phyloP scores from a whole-genome alignment of 2,797 vertebrate species.

The Molossus molossus region DNA sequence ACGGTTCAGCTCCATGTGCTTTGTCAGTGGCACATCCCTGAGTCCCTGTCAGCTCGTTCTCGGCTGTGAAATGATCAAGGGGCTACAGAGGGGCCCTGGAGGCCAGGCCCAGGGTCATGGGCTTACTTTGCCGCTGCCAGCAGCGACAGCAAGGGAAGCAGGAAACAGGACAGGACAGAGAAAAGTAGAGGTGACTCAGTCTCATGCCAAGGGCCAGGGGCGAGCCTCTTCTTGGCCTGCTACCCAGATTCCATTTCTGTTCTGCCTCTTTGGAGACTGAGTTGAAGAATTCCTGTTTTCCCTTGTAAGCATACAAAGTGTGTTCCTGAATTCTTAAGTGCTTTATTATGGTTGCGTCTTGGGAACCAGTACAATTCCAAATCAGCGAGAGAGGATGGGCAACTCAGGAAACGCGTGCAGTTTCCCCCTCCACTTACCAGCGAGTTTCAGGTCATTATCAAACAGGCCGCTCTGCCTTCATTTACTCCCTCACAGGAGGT shows the following conservation, averaged over 20 bases:
- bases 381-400: constrained; percentile 25
- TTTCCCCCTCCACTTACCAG: background rate
- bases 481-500: constrained; percentile 77
- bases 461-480: constrained; percentile 43
- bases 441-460: constrained; percentile 62
- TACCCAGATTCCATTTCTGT: background rate
- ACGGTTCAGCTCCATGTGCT: constrained; percentile 46
- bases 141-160: no score
- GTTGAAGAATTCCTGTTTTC: background rate
- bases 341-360: constrained; percentile 64
- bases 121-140: background rate
- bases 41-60: background rate
- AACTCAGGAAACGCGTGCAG: constrained; percentile 30
- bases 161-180: background rate
- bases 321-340: constrained; percentile 16
- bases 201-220: background rate
- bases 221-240: background rate
- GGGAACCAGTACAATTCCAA: constrained; percentile 61
- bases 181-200: background rate
- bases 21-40: constrained; percentile 62
- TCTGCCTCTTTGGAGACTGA: background rate
- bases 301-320: background rate
- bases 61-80: background rate
- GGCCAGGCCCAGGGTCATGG: background rate
- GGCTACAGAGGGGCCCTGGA: background rate